phyloP scores from a whole-genome alignment of 1,140 invertebrate genomes.

The Drosophila saltans region DNA sequence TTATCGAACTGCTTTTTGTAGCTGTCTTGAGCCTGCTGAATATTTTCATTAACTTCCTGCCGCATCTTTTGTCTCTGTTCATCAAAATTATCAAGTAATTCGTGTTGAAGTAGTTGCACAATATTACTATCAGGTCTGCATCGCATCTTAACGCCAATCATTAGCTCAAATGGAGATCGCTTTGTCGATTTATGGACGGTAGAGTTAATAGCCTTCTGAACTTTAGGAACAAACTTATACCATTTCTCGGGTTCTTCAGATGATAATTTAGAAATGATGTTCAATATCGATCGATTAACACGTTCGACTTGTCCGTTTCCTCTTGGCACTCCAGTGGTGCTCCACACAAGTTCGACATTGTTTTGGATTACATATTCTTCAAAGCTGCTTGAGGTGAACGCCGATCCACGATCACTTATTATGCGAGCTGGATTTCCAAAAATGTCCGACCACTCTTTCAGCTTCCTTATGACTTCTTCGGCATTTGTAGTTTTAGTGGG shows the following conservation, averaged over 20 bases:
- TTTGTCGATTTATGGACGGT: not conserved
- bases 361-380: conserved; percentile 34
- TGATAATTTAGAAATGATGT: conserved; percentile 6
- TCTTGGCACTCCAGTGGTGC: conserved; percentile 61
- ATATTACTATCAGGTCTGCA: not conserved
- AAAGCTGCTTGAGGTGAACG: conserved; percentile 68
- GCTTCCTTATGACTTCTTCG: conserved; percentile 13
- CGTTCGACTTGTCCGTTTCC: conserved; percentile 48
- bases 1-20: conserved; percentile 12
- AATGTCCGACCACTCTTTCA: conserved; percentile 50
- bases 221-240: conserved; percentile 11
- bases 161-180: conserved; percentile 5
- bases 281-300: not conserved
- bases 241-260: not conserved
- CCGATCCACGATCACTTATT: conserved; percentile 71
- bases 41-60: not conserved
- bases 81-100: not conserved
- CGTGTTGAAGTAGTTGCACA: not conserved
- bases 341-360: conserved; percentile 43
- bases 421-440: conserved; percentile 77
- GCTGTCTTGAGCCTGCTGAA: not conserved
- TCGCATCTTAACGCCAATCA: conserved; percentile 14
- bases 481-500: conserved; percentile 1
- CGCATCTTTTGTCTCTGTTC: not conserved
- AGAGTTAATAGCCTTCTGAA: conserved; percentile 6